These are phyloP conservation scores for Diploscapter pachys DNA, from an alignment of 1,140 invertebrate species.

Conservation along the genomic window DNA sequence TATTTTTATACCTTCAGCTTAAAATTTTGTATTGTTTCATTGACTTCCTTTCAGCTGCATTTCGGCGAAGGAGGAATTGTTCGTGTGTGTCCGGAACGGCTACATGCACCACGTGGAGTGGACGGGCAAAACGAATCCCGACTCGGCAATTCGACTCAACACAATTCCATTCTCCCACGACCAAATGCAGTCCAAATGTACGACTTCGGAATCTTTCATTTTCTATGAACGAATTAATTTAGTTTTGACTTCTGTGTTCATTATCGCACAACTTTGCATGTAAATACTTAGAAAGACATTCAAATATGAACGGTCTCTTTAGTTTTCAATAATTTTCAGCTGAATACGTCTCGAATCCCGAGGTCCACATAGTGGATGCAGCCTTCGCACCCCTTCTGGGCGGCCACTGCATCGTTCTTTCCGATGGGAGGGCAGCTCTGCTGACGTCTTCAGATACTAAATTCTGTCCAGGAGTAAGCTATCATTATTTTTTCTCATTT, in stretches of 20 bases:
- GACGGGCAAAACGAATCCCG: slow-evolving; percentile 79
- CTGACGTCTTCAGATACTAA: slow-evolving; percentile 83
- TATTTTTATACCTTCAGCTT: no score
- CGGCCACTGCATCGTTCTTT: slow-evolving; percentile 89
- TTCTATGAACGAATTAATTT: no score
- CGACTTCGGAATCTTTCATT: slow-evolving; percentile 3
- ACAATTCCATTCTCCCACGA: slow-evolving; percentile 88
- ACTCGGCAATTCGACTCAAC: slow-evolving; percentile 80
- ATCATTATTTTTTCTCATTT: not conserved
- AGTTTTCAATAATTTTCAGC: not conserved
- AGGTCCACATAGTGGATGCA: slow-evolving; percentile 77
- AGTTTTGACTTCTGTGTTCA: no score
- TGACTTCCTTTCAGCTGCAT: slow-evolving; percentile 70
- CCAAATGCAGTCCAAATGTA: slow-evolving; percentile 84
- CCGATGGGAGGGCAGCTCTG: slow-evolving; percentile 88
- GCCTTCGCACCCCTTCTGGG: slow-evolving; percentile 94
- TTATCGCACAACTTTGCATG: no score
- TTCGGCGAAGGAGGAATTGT: slow-evolving; percentile 81
- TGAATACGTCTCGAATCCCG: slow-evolving; percentile 5
- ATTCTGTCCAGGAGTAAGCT: slow-evolving; percentile 72
- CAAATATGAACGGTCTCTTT: no score
- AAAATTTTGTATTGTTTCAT: no score
- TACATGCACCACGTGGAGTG: slow-evolving; percentile 79
- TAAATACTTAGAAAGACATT: no score
- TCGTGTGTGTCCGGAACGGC: slow-evolving; percentile 79